Base-by-base conservation (phyloP, 2,113 vertebrate genomes). In the Callionymus lyra region DNA sequence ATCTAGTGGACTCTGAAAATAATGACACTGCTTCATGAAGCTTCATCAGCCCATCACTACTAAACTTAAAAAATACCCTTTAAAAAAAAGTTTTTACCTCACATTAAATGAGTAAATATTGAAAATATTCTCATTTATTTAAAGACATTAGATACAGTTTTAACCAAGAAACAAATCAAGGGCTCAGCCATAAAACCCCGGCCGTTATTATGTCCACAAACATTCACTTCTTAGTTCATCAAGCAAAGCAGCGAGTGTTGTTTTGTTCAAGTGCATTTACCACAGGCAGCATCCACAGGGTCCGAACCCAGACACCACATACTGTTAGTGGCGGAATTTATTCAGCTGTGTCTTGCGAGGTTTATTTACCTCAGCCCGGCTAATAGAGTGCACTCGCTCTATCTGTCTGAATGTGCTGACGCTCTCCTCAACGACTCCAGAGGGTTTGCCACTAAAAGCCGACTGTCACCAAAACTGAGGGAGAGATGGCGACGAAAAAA, bases 401-500 rank as follows among this genome's bases (percentile, higher is more conserved):
- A 55, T 73, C 74, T 73, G 68, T 72, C 72, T 66, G 63, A 71
- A 76, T 80, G 62, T 74, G 72, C 74, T 82, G 80, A 80, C 77
- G 53, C 70, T 50, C 65, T 68, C 72, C 61, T 63, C 46, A 21
- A 15, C 9, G 44, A 62, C 72, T 69, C 56, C 21, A 56, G 50
- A 72, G 70, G 66, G 67, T 82, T 77, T 53, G 54, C 42, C 43
- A 66, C 69, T 77, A 77, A 77, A 77, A 75, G 76, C 74, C 63
- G 47, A 63, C 63, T 50, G 61, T 65, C 60, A 61, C 56, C 60
- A 47, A n/a, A 63, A 68, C 77, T 68, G 52, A 60, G 52, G 41
- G 50, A 55, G 56, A 31, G 52, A 67, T 59, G 44, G 63, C 63
- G 61, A 53, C 52, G 41, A 37, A 56, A 34, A 51, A 44, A 58